phyloP scores from a whole-genome alignment of 1,140 invertebrate species.

The Pogonognathellus flavescens region DNA sequence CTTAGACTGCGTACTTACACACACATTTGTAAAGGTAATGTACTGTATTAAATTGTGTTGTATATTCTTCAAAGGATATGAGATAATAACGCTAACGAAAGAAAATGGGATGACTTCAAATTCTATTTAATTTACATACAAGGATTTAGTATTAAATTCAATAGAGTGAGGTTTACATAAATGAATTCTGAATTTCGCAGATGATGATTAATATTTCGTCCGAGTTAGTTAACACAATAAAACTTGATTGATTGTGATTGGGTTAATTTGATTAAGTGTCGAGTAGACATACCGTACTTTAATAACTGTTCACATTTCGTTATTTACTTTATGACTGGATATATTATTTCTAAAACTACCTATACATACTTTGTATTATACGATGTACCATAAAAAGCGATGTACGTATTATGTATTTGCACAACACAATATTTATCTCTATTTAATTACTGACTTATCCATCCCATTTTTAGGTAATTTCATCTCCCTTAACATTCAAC shows the following conservation, averaged over 20 bases:
- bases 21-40: too few species aligned
- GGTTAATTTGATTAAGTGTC: not conserved
- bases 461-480: slow-evolving; percentile 36
- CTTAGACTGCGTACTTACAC: too few species aligned
- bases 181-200: slow-evolving; percentile 11
- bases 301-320: slow-evolving; percentile 30
- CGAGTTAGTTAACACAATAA: slow-evolving; percentile 10
- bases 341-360: slow-evolving; percentile 19
- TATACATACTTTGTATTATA: slow-evolving; percentile 19
- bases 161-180: not conserved
- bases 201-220: not conserved
- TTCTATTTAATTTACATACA: too few species aligned
- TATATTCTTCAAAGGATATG: too few species aligned
- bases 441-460: slow-evolving; percentile 20
- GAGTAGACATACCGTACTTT: slow-evolving; percentile 8
- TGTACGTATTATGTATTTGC: slow-evolving; percentile 31
- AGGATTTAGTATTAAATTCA: too few species aligned
- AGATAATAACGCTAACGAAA: too few species aligned
- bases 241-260: not conserved
- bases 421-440: slow-evolving; percentile 21
- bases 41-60: too few species aligned
- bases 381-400: slow-evolving; percentile 14
- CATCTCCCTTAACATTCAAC: slow-evolving; percentile 27
- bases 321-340: slow-evolving; percentile 31
- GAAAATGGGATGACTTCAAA: too few species aligned